Evolutionary conservation across 2,113 vertebrate genomes (phyloP), one percentile per base, ranked within the genome.

Genomic region (Pteropus alecto): DNA sequence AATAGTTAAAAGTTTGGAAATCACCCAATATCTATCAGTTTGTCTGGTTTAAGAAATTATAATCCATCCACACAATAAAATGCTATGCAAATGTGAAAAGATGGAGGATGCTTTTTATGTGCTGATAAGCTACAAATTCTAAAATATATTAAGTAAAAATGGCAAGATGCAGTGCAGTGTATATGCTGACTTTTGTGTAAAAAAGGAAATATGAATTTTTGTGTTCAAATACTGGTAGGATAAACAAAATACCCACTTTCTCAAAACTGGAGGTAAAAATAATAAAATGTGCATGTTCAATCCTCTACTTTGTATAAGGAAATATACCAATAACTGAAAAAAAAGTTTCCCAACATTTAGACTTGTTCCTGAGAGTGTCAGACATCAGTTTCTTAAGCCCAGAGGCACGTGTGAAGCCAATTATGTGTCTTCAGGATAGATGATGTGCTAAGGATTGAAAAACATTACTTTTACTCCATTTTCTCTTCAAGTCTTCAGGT

Each of bases 261-360:
- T 90, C 26, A 61, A 95, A 94, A 87, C 19, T 48, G 35, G 46
- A 84, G 35, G 24, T 58, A 97, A 94, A 95, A 95, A 71, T 86
- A 90, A 71, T 90, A 51, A 86, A 84, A 83, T 95, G 14, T 30
- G 68, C 18, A 78, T 48, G 5, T 63, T 81, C 54, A 81, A 4
- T 61, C 38, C 38, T 90, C 41, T 30, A 24, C 16, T 90, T 71
- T 77, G 54, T 65, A 90, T 96, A 84, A 91, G 16, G 9, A 86
- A 97, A 81, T 73, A 5, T 82, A 77, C 43, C 70, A 86, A 46
- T 95, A 87, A 95, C 41, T 68, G 28, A 71, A 76, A 60, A 65
- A 35, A 68, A 15, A 74, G 18, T 26, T 94, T 89, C 19, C 76
- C 68, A 83, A 65, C 60, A 35, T 91, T 95, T 54, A 24, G 24